Evolutionary conservation across 2,888 invertebrate genomes (phyloP).

Genomic region (Macrophya annulata): DNA sequence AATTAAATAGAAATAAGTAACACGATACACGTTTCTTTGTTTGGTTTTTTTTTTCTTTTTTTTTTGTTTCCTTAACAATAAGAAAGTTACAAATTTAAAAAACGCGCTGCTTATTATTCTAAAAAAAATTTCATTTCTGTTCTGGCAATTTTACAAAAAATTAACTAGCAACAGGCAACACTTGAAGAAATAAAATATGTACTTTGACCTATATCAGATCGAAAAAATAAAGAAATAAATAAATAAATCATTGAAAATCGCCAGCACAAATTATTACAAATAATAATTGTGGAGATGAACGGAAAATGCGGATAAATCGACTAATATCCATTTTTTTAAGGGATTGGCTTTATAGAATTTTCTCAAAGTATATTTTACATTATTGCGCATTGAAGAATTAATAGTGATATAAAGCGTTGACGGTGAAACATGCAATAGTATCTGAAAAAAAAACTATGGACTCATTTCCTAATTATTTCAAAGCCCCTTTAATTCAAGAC

Average conservation of each 20-base stretch:
- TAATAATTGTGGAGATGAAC: slow-evolving; percentile 12
- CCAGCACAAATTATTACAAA: slow-evolving; percentile 64
- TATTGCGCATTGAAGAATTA: neutral
- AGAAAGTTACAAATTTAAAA: slow-evolving; percentile 53
- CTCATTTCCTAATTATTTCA: neutral
- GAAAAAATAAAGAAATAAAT: neutral
- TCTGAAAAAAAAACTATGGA: neutral
- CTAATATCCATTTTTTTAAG: neutral
- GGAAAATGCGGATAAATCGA: neutral
- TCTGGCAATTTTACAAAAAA: slow-evolving; percentile 61
- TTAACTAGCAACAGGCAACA: slow-evolving; percentile 50
- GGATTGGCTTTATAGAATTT: neutral
- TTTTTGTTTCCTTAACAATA: slow-evolving; percentile 47
- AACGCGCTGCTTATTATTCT: slow-evolving; percentile 46
- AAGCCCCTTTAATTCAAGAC: neutral
- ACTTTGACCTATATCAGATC: slow-evolving; percentile 16
- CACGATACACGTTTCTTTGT: slow-evolving; percentile 51
- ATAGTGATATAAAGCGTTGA: neutral
- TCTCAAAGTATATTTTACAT: neutral
- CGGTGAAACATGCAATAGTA: neutral
- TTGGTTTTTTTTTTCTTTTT: neutral
- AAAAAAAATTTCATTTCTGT: slow-evolving; percentile 34
- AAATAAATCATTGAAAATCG: slow-evolving; percentile 56
- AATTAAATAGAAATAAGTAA: slow-evolving; percentile 50
- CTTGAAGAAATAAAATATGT: slow-evolving; percentile 37